These are phyloP conservation scores for Salminus brasiliensis DNA, from an alignment of 2,113 vertebrate species.

Conservation along the genomic window DNA sequence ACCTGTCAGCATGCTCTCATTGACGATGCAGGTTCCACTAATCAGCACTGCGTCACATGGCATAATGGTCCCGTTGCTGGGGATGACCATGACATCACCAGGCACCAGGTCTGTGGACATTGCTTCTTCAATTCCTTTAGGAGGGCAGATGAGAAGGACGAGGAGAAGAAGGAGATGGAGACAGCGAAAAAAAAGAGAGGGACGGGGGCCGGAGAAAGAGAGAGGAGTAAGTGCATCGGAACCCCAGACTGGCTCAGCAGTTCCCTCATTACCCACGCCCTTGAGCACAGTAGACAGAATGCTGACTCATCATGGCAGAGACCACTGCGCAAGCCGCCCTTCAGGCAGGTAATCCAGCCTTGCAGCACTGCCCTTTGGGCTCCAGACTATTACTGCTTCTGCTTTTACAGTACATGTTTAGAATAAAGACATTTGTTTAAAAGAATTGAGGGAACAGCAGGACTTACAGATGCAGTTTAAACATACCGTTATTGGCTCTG, in stretches of 20 bases:
- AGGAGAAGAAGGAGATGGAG: neutral
- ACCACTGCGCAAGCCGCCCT: conserved; percentile 31
- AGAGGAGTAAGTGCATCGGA: neutral
- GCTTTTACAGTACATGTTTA: neutral
- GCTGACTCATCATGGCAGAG: conserved; percentile 55
- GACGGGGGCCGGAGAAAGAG: neutral
- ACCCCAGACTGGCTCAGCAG: conserved; percentile 50
- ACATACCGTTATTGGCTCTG: conserved; percentile 87
- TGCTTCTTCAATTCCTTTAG: conserved; percentile 87
- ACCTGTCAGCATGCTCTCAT: conserved; percentile 99
- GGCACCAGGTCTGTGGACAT: conserved; percentile 95
- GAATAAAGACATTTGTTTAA: neutral
- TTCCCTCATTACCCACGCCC: conserved; percentile 54
- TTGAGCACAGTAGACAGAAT: conserved; percentile 39
- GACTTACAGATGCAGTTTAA: neutral
- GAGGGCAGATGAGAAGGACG: conserved; percentile 27
- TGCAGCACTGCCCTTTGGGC: neutral
- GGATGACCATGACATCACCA: conserved; percentile 92
- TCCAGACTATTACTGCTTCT: conserved; percentile 5
- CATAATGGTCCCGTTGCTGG: conserved; percentile 94
- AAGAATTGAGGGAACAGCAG: neutral
- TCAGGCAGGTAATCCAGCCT: conserved; percentile 15
- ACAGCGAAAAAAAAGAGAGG: neutral
- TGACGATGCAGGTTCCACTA: conserved; percentile 97
- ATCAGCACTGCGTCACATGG: conserved; percentile 94